Conservation (phyloP, 92 coral and sea anemone species). For the Phymanthus crucifer region DNA sequence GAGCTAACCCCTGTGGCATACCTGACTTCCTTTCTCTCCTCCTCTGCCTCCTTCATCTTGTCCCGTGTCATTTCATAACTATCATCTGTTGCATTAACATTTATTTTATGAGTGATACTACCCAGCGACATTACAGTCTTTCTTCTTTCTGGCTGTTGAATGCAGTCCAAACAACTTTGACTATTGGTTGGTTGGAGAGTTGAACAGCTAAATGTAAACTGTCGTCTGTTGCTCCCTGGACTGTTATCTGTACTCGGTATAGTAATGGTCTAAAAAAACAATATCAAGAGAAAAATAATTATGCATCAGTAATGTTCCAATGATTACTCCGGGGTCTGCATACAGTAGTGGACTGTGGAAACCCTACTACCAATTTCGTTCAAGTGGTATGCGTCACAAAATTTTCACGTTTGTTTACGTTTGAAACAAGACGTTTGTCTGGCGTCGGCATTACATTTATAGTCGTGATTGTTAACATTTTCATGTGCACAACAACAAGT, state of each 20-base stretch:
- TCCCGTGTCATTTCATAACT: conserved; percentile 89
- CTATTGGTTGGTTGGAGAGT: conserved; percentile 44
- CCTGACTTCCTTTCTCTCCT: conserved; percentile 90
- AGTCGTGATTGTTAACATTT: too few relatives aligned
- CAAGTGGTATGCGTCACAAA: too few relatives aligned
- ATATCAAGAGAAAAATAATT: not conserved
- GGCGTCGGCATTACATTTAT: too few relatives aligned
- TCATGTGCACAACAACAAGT: too few relatives aligned
- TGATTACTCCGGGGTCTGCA: too few relatives aligned
- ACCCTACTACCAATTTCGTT: too few relatives aligned
- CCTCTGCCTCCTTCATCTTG: conserved; percentile 90
- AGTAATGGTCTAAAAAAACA: conserved; percentile 52
- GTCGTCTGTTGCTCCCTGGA: conserved; percentile 51
- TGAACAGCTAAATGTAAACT: conserved; percentile 68
- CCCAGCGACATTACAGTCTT: conserved; percentile 66
- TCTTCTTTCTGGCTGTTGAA: conserved; percentile 68
- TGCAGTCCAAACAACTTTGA: conserved; percentile 74
- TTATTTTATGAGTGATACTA: conserved; percentile 81
- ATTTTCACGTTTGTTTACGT: too few relatives aligned
- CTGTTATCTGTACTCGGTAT: conserved; percentile 51
- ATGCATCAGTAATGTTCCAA: not conserved
- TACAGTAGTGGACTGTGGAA: too few relatives aligned
- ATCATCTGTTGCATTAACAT: conserved; percentile 87
- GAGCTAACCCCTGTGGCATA: conserved; percentile 10
- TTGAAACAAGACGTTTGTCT: too few relatives aligned